These are phyloP conservation scores for Falco rusticolus DNA, from an alignment of 2,797 vertebrate species.

Conservation along the genomic window DNA sequence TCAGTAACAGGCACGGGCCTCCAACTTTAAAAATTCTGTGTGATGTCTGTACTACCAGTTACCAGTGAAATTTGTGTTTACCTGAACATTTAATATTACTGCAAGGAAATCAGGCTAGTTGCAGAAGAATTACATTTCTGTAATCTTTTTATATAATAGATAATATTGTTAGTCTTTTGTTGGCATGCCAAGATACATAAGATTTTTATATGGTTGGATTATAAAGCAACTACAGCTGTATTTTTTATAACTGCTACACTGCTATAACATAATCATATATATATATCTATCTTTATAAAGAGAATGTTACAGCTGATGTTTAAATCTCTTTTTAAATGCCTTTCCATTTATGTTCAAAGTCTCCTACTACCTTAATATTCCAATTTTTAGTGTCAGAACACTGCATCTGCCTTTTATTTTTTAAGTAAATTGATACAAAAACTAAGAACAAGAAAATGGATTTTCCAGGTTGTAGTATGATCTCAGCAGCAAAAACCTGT, in stretches of 20 bases:
- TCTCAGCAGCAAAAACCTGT: not conserved
- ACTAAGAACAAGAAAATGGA: not conserved
- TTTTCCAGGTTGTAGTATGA: accelerated
- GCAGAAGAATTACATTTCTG: not conserved
- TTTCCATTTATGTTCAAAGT: not conserved
- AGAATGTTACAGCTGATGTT: not conserved
- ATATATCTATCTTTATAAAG: not conserved
- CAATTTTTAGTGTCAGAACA: not conserved
- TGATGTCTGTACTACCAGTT: not conserved
- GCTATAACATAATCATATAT: not conserved
- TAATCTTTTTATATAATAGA: not conserved
- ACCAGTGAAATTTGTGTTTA: not conserved
- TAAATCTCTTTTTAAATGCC: not conserved
- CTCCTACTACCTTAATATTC: not conserved
- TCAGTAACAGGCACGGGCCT: not conserved
- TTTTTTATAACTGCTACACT: not conserved
- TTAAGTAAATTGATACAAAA: not conserved
- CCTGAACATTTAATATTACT: not conserved
- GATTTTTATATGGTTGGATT: not conserved
- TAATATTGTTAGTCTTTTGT: not conserved
- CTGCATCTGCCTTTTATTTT: not conserved
- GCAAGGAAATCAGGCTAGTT: not conserved
- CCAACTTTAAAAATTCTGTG: not conserved
- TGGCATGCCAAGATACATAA: not conserved
- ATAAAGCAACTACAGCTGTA: not conserved